phyloP scores from a whole-genome alignment of 2,797 vertebrate genomes.

The Carduelis carduelis region DNA sequence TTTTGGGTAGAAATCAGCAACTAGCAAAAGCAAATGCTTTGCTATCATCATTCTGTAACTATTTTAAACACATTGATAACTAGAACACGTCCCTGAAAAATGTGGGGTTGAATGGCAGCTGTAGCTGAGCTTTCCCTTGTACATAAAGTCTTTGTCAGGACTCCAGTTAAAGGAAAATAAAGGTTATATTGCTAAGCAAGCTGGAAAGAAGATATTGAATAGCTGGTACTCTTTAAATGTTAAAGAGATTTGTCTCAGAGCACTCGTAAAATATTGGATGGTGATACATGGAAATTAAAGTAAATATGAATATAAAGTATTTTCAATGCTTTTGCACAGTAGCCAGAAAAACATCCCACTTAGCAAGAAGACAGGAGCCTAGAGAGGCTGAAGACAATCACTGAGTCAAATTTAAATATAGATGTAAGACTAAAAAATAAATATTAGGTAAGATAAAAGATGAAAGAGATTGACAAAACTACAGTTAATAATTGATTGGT shows the following conservation, averaged over 20 bases:
- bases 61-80: background rate
- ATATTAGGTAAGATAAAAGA: background rate
- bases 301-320: background rate
- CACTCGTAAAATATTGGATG: background rate
- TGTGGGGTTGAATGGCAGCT: background rate
- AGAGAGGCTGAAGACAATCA: background rate
- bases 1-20: constrained; percentile 24
- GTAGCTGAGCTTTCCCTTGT: background rate
- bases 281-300: background rate
- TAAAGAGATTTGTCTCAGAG: background rate
- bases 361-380: background rate
- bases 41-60: background rate
- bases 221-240: background rate
- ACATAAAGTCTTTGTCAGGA: constrained; percentile 26
- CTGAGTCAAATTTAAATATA: background rate
- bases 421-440: background rate
- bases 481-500: background rate
- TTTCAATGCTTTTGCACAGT: background rate
- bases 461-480: background rate
- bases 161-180: constrained; percentile 20
- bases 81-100: background rate
- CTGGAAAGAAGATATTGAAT: background rate
- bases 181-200: constrained; percentile 17
- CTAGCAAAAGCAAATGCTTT: background rate
- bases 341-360: background rate